Evolutionary conservation across 2,888 invertebrate species (phyloP), one percentile per base, ranked within the genome.

Genomic region (Stenichneumon culpator): DNA sequence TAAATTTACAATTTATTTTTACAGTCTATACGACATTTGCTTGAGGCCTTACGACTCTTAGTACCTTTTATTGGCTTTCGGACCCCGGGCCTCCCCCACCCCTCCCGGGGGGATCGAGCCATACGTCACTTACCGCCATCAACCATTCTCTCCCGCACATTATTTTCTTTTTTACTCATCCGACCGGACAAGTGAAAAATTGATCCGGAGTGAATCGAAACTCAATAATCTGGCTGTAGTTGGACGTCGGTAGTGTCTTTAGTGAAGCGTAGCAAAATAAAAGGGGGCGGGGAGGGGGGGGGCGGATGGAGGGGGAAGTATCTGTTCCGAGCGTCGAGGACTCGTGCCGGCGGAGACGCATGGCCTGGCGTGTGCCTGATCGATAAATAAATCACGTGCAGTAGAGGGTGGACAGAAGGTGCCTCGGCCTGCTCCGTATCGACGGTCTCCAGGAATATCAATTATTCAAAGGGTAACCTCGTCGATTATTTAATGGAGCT

Each of bases 401-500:
- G 65, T 50, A 28, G 39, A 60, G 47, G 60, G 50, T 22, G 73
- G 78, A 69, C 63, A 79, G 63, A 39, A 22, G 54, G 60, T 60
- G 73, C 67, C 67, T 44, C 72, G 80, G 60, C 57, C 57, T 16
- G 79, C 63, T 54, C 75, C 65, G 36, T 50, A 82, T 39, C 78
- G 79, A 72, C 82, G 72, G 84, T 79, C 84, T 84, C 84, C 79
- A 57, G 69, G 70, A 79, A 86, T 80, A 88, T 89, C 75, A 88
- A 88, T 90, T 89, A 89, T 90, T 86, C 68, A 87, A 69, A 83
- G 77, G 79, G 75, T 82, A 81, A 84, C 83, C 84, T 88, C 77
- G 85, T 90, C 84, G 82, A 90, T 90, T 90, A 90, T 90, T 89
- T 86, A 90, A 88, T 74, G 73, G 60, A 70, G 44, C 44, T 72